Conservation (phyloP, 2,113 vertebrate species). For the Pavo muticus region DNA sequence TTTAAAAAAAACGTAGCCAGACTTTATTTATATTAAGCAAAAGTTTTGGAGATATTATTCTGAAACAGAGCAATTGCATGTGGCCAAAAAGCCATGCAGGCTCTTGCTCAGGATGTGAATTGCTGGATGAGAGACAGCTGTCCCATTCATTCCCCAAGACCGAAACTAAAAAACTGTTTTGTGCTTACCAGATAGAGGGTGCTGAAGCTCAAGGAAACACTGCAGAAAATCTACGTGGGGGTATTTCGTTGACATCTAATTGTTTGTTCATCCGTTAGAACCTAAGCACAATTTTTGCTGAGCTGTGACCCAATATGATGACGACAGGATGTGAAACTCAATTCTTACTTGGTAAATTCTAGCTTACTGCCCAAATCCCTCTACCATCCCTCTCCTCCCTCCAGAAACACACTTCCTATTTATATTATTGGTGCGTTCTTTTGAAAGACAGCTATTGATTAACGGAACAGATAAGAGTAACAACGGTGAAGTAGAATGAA, state of each 20-base stretch:
- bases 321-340: background rate
- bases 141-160: background rate
- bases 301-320: background rate
- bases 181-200: background rate
- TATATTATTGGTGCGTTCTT: slow-evolving; percentile 2
- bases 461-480: slow-evolving; percentile 76
- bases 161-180: background rate
- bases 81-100: background rate
- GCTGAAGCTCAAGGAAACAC: background rate
- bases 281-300: background rate
- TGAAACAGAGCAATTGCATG: background rate
- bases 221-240: background rate
- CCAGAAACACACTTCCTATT: background rate
- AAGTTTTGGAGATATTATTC: background rate
- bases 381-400: background rate
- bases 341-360: background rate
- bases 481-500: slow-evolving; percentile 77
- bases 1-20: background rate
- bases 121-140: background rate
- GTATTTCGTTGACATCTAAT: background rate
- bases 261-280: background rate
- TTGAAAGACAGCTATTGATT: slow-evolving; percentile 75
- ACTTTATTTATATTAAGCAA: background rate
- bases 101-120: background rate
- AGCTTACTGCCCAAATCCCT: background rate